Evolutionary conservation across 64 coral and sea anemone species (phyloP).

Genomic region (Platygyra sinensis): DNA sequence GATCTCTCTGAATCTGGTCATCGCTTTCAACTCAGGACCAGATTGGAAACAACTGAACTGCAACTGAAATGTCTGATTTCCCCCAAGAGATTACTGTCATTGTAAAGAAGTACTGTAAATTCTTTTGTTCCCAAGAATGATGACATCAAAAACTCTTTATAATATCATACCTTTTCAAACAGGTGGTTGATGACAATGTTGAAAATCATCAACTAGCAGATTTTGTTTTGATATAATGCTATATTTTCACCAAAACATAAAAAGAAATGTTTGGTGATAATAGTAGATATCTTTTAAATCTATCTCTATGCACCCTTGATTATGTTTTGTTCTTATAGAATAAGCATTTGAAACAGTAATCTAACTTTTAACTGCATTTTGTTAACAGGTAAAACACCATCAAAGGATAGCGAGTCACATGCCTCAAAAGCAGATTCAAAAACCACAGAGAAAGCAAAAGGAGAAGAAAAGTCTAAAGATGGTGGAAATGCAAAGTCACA

Average conservation of each 20-base stretch:
- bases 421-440: constrained; percentile 11
- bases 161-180: no score
- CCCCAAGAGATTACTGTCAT: not conserved
- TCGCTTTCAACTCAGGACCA: not conserved
- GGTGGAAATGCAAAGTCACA: constrained; percentile 2
- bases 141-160: no score
- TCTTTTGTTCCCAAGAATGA: no score
- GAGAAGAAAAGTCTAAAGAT: constrained; percentile 65
- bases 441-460: constrained; percentile 38
- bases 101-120: not conserved
- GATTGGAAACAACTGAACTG: not conserved
- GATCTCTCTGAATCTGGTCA: not conserved
- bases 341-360: not conserved
- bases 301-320: not conserved
- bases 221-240: no score
- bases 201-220: no score
- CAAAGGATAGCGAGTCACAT: constrained; percentile 28
- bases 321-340: not conserved
- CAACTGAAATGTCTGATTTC: not conserved
- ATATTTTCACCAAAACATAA: no score
- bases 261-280: no score
- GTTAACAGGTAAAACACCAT: not conserved
- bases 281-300: not conserved
- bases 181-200: no score
- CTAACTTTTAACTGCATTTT: not conserved